A percentile compares a stretch with the other conserved stretches of the same genome.
These are phyloP conservation scores for Oreochromis niloticus DNA, from an alignment of 2,113 vertebrate genomes.

Conservation along the genomic window DNA sequence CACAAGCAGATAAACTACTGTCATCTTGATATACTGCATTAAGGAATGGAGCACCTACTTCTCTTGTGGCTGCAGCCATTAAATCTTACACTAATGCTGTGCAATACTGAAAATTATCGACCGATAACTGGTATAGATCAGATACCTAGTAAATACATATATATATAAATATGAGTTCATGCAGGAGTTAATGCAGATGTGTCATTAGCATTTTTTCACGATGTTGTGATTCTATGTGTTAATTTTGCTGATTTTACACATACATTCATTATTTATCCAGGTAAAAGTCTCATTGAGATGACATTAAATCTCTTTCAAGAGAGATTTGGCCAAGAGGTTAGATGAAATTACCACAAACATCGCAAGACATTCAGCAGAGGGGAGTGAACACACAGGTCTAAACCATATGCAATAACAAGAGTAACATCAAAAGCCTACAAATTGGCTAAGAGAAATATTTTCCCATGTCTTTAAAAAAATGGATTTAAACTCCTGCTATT, in stretches of 20 bases:
- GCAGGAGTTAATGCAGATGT: not conserved
- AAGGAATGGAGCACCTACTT: not conserved
- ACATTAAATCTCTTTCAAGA: not conserved
- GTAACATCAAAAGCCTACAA: not conserved
- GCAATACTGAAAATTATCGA: fast-evolving
- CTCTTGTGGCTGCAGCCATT: not conserved
- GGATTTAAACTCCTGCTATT: not conserved
- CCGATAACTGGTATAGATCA: not conserved
- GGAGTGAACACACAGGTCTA: not conserved
- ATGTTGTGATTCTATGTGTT: not conserved
- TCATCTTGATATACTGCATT: not conserved
- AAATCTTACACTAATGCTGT: not conserved
- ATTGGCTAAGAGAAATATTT: not conserved
- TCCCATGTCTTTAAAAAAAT: not conserved
- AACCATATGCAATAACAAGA: not conserved
- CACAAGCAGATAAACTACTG: not conserved
- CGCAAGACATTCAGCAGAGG: not conserved
- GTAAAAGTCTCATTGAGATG: not conserved
- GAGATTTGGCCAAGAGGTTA: not conserved
- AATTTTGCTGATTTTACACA: fast-evolving
- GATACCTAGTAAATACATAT: not conserved
- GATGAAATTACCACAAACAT: not conserved
- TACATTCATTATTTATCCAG: not conserved
- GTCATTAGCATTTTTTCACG: not conserved
- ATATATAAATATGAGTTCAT: not conserved